These are phyloP conservation scores for Pollenia angustigena DNA, from an alignment of 2,888 invertebrate species.

Conservation along the genomic window DNA sequence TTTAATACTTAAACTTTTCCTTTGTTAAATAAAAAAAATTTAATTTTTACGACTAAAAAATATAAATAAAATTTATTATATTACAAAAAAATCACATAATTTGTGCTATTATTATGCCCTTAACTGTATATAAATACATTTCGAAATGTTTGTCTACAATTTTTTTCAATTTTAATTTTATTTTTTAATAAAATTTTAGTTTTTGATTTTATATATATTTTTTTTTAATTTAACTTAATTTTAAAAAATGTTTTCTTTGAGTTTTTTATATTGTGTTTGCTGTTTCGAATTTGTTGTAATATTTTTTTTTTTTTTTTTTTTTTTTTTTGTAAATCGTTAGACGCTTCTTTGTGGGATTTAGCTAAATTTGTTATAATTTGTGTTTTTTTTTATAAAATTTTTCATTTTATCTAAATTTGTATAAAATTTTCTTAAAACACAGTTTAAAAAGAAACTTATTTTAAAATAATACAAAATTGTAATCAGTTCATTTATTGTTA, in stretches of 20 bases:
- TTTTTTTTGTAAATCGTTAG: constrained; percentile 36
- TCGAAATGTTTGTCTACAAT: neutral
- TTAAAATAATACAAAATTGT: constrained; percentile 16
- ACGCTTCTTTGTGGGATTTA: constrained; percentile 56
- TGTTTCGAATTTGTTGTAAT: neutral
- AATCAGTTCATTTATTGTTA: constrained; percentile 43
- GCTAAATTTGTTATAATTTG: constrained; percentile 53
- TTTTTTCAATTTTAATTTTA: neutral
- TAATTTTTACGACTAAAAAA: too few species aligned
- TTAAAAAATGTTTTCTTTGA: too few species aligned
- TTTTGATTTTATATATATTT: neutral
- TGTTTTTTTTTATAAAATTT: constrained; percentile 38
- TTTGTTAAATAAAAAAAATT: neutral
- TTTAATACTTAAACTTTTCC: neutral
- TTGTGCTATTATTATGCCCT: constrained; percentile 3
- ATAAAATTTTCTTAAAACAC: constrained; percentile 4
- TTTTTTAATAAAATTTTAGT: neutral
- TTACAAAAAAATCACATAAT: too few species aligned
- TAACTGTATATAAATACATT: neutral
- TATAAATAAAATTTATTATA: too few species aligned
- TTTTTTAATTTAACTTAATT: neutral
- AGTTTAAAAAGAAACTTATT: constrained; percentile 24
- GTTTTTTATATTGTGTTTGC: neutral
- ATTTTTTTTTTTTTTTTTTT: neutral
- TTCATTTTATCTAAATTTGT: constrained; percentile 33